phyloP scores from a whole-genome alignment of 2,888 invertebrate genomes.

The Epistrophe grossulariae region DNA sequence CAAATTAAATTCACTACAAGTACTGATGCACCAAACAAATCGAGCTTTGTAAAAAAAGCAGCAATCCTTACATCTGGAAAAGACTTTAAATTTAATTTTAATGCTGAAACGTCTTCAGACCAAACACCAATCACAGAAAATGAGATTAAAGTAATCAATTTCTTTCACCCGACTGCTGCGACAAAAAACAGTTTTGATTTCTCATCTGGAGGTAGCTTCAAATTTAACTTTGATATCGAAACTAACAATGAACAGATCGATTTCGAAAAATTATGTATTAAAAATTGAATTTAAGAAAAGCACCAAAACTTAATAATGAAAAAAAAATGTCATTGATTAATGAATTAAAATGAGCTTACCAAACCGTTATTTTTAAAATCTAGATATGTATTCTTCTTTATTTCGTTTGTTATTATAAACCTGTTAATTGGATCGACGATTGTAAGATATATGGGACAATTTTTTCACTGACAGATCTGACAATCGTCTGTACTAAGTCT shows the following conservation, averaged over 20 bases:
- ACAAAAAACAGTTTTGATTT: constrained; percentile 62
- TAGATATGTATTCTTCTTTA: no score
- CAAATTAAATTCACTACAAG: constrained; percentile 86
- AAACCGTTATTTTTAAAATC: no score
- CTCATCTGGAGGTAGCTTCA: constrained; percentile 86
- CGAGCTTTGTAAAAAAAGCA: constrained; percentile 89
- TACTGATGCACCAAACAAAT: constrained; percentile 85
- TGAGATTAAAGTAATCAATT: background rate
- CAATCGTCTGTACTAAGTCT: no score
- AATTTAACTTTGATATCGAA: constrained; percentile 87
- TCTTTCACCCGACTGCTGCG: constrained; percentile 26
- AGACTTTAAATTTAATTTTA: constrained; percentile 86
- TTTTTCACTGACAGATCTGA: no score
- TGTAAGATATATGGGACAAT: no score
- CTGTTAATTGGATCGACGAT: no score
- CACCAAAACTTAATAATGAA: background rate
- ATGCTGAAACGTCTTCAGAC: constrained; percentile 79
- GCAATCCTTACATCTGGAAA: constrained; percentile 85
- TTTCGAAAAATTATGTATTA: constrained; percentile 78
- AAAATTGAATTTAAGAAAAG: constrained; percentile 49
- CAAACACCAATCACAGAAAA: constrained; percentile 33
- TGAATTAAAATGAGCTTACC: no score
- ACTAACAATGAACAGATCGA: constrained; percentile 77
- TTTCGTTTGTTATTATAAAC: no score
- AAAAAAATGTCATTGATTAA: no score